Conservation (phyloP, 2,797 vertebrate species). For the Chrosomus eos region DNA sequence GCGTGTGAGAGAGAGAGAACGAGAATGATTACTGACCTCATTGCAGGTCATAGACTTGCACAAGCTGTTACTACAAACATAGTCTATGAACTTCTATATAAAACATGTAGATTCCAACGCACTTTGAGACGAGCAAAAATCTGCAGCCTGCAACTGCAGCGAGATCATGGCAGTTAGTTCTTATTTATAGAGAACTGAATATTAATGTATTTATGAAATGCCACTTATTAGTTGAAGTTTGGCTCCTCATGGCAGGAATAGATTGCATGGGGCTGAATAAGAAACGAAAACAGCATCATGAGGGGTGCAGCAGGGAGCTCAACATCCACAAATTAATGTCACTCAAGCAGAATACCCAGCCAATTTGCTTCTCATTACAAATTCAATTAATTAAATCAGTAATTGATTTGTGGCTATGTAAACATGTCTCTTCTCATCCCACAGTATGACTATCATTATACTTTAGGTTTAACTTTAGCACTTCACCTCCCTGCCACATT, state of each 20-base stretch:
- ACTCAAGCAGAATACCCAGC: constrained; percentile 28
- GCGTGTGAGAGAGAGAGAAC: constrained; percentile 24
- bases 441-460: constrained; percentile 19
- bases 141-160: background rate
- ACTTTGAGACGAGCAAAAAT: background rate
- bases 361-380: constrained; percentile 42
- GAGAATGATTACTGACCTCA: constrained; percentile 41
- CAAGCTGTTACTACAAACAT: constrained; percentile 14
- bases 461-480: constrained; percentile 1
- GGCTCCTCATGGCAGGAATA: constrained; percentile 21
- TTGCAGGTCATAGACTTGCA: constrained; percentile 34
- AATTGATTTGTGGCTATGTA: constrained; percentile 39
- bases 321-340: constrained; percentile 48
- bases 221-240: constrained; percentile 24
- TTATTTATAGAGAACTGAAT: constrained; percentile 35
- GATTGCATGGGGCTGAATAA: constrained; percentile 33
- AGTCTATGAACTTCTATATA: background rate
- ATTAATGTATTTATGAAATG: constrained; percentile 32
- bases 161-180: background rate
- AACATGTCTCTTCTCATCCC: constrained; percentile 28
- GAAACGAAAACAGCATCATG: constrained; percentile 29
- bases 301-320: background rate
- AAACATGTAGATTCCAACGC: background rate
- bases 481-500: constrained; percentile 10
- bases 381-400: constrained; percentile 46